Conservation (phyloP, 2,113 vertebrate species). For the Campylorhamphus procurvoides region DNA sequence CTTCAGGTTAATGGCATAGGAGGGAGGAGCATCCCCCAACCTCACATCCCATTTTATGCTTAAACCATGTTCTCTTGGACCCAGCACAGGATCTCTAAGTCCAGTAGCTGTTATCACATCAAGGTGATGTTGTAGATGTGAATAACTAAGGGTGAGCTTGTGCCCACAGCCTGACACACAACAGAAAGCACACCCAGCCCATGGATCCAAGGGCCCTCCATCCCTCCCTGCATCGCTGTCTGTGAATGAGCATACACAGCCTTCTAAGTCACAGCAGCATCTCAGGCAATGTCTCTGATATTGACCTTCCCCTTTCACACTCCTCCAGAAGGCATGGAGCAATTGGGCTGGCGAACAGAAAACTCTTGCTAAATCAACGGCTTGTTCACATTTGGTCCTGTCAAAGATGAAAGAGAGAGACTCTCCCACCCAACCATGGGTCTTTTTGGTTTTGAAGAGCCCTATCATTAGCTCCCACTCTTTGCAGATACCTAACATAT, state of each 20-base stretch:
- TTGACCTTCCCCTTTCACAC: fast-evolving
- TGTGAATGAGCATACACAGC: not conserved
- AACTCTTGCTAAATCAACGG: not conserved
- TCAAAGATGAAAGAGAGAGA: not conserved
- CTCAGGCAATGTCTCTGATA: fast-evolving
- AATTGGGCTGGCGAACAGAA: not conserved
- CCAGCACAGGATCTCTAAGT: not conserved
- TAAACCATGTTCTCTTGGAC: not conserved
- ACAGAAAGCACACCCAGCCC: not conserved
- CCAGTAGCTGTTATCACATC: not conserved
- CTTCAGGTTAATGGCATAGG: not conserved
- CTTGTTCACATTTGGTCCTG: not conserved
- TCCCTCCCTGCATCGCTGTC: not conserved
- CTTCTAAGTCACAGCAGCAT: not conserved
- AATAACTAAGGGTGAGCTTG: not conserved
- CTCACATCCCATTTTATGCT: not conserved
- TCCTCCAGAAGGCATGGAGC: not conserved
- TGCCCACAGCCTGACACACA: not conserved
- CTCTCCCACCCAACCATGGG: not conserved
- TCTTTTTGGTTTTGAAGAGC: not conserved
- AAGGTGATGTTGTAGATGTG: not conserved
- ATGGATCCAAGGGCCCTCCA: not conserved
- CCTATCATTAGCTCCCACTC: not conserved
- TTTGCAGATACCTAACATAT: not conserved
- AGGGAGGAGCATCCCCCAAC: not conserved